Evolutionary conservation across 2,797 vertebrate genomes (phyloP), one percentile per base, ranked within the genome.

Genomic region (Phyllotis vaccarum): DNA sequence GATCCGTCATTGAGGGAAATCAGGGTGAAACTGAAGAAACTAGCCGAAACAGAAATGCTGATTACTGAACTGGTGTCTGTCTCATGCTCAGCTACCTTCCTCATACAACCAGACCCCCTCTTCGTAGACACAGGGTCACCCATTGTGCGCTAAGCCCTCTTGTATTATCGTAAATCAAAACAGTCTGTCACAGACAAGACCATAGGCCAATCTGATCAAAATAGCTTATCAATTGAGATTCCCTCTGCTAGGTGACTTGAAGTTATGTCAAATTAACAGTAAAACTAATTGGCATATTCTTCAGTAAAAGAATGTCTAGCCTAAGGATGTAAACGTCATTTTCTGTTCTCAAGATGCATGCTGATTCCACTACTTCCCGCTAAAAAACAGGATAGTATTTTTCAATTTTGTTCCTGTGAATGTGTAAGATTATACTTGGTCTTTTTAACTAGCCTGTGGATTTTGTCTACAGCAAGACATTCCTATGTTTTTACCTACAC

Each of bases 401-500:
- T 43, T 76, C 62, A 82, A 24, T 14, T 2, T 12, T 43, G 5
- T 22, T 68, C 9, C 60, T 31, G 64, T n/a, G 31, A 91, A 34
- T 66, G 80, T 74, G 11, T 78, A 56, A 62, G 22, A 96, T 82
- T 54, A 49, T 22, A 46, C 11, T 76, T 6, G 43, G 58, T 76
- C n/a, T 95, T 90, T 88, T 27, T 75, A 16, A 86, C 19, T 90
- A 90, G 56, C 40, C 8, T 74, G 6, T n/a, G 34, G 9, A 29
- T 68, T 86, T 27, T 34, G 37, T 86, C 3, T 6, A 75, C 13
- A 66, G 40, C 1, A 79, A 19, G n/a, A 58, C 27, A 5, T 92
- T 85, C 78, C 86, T 24, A 83, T 62, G 31, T 82, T 93, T 93
- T 93, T 92, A 27, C 14, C 58, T 79, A 90, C 7, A 8, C 22